Conservation (phyloP, 2,797 vertebrate species). For the Epinephelus coioides region DNA sequence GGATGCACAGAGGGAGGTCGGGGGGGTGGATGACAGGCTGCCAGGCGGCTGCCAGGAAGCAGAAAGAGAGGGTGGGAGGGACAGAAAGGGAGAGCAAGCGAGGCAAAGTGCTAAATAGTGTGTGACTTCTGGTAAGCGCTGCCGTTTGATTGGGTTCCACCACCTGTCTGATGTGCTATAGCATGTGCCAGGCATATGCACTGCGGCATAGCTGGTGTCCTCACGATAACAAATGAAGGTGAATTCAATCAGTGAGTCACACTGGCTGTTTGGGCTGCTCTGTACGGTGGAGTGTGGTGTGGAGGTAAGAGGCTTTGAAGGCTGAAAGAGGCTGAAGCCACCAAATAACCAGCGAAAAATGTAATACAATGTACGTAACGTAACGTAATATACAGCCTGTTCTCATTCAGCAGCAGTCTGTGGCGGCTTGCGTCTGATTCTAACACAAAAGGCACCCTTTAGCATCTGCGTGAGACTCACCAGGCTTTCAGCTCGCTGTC, state of each 20-base stretch:
- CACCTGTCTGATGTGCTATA: constrained; percentile 64
- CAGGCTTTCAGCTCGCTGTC: no score
- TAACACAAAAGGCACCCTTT: no score
- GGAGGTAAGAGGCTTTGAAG: constrained; percentile 8
- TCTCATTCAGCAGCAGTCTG: no score
- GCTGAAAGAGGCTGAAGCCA: constrained; percentile 10
- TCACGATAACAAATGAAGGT: constrained; percentile 72
- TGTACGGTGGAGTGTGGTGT: background rate
- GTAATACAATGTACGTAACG: no score
- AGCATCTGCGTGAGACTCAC: no score
- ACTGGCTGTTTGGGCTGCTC: constrained; percentile 26
- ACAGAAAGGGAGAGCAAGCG: background rate
- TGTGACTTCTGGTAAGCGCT: constrained; percentile 54
- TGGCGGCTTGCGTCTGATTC: no score
- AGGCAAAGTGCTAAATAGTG: constrained; percentile 56
- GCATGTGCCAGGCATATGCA: constrained; percentile 68
- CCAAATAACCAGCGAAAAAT: background rate
- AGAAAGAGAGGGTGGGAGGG: background rate
- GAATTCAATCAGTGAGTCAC: constrained; percentile 64
- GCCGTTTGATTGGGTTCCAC: constrained; percentile 70
- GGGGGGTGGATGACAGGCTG: constrained; percentile 16
- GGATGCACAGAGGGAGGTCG: constrained; percentile 37
- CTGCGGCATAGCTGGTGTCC: constrained; percentile 63
- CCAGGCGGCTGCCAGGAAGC: background rate
- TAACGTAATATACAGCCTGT: no score